Conservation (phyloP, 2,797 vertebrate species). For the Catamblyrhynchus diadema region DNA sequence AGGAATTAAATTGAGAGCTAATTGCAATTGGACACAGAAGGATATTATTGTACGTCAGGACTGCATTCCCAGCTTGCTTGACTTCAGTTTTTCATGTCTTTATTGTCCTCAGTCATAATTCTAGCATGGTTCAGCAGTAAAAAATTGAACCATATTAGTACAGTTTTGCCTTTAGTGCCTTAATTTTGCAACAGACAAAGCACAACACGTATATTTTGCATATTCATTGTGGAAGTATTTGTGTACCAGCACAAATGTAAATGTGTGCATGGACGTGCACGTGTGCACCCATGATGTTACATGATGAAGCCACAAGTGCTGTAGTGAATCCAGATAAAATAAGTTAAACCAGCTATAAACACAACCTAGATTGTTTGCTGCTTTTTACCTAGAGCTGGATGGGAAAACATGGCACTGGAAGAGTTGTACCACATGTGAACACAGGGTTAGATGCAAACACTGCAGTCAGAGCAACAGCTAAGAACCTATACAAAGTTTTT, state of each 20-base stretch:
- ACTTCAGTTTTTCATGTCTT: background rate
- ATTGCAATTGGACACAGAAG: slow-evolving; percentile 10
- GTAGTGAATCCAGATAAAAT: background rate
- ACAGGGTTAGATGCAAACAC: background rate
- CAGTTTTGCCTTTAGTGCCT: background rate
- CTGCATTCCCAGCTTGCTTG: background rate
- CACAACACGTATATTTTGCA: background rate
- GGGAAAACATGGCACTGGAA: background rate
- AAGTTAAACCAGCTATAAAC: background rate
- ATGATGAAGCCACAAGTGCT: background rate
- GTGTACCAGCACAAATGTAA: background rate
- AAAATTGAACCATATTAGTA: background rate
- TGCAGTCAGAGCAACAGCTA: background rate
- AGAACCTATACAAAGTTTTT: background rate
- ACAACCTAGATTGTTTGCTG: background rate
- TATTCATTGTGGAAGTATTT: background rate
- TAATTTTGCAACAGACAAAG: background rate
- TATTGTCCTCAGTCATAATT: background rate
- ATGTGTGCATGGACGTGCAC: background rate
- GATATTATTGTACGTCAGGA: background rate
- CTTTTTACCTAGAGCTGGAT: background rate
- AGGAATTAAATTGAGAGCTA: slow-evolving; percentile 44
- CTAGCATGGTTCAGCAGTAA: background rate
- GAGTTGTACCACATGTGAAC: background rate
- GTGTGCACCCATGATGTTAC: background rate